Evolutionary conservation across 2,888 invertebrate genomes (phyloP), one percentile per base, ranked within the genome.

Genomic region (Tipula vernalis): DNA sequence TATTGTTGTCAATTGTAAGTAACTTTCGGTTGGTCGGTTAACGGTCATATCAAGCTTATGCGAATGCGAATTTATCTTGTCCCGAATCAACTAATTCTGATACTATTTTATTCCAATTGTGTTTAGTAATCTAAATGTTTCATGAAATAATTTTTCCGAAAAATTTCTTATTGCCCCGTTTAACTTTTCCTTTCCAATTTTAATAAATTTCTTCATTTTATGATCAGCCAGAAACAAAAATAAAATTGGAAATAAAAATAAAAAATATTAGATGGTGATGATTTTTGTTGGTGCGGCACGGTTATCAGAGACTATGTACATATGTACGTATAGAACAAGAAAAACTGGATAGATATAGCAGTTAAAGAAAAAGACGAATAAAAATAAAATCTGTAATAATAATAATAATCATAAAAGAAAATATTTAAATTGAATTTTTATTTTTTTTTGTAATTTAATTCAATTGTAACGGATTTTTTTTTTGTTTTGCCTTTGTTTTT

Each of bases 331-430:
- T 71, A 15, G 51, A 71, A 28, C 12, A 28, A 57, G 51, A 57
- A 57, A 18, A 57, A 28, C 71, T 71, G 71, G 71, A 71, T 12
- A 28, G n/a, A 13, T 71, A 71, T 3, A 10, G 10, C 12, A 28
- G 71, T 71, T 28, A 71, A 28, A 28, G 71, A 12, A 71, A 71
- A 71, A 28, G 28, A 18, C 71, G 28, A 71, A 71, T 71, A 71
- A 71, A 71, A 71, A 71, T 71, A 8, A 71, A 71, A 71, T 71
- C 71, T 71, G 71, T 71, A 71, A 71, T 71, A 18, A 71, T 71
- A 71, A 71, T 71, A 71, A 71, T 71, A 71, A 71, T 71, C 71
- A 71, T 71, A 71, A 71, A 71, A 71, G 71, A 71, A 71, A 71
- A 71, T 71, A 71, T 71, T 71, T 71, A 71, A 71, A 71, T 71